Evolutionary conservation across 2,113 vertebrate genomes (phyloP).

Genomic region (Psittacara wagleri): DNA sequence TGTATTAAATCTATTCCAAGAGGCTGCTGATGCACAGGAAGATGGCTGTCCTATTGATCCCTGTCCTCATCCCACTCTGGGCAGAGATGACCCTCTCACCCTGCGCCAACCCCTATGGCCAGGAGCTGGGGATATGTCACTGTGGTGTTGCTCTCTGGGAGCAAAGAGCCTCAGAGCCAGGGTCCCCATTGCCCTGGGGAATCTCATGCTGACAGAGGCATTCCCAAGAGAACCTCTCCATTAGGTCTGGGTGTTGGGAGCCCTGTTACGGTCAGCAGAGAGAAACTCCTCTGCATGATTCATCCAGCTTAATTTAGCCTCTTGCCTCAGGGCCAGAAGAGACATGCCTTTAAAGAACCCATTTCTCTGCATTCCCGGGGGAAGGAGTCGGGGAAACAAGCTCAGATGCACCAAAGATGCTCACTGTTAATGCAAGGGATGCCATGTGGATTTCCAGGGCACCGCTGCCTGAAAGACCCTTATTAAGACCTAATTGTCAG

Average conservation of each 20-base stretch:
- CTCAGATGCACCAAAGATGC: accelerated
- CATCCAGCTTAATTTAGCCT: background rate
- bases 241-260: background rate
- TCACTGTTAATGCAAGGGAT: background rate
- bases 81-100: background rate
- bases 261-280: background rate
- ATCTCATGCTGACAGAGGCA: accelerated
- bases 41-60: background rate
- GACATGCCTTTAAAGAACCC: background rate
- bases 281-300: constrained; percentile 17
- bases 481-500: accelerated
- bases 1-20: background rate
- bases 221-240: background rate
- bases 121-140: background rate
- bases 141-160: accelerated
- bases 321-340: background rate
- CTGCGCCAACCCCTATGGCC: background rate
- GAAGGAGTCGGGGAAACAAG: background rate
- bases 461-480: background rate
- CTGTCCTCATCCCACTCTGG: accelerated
- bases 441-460: background rate
- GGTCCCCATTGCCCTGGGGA: background rate
- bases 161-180: accelerated
- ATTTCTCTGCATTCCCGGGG: background rate
- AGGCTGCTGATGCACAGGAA: background rate